Evolutionary conservation across 2,113 vertebrate species (phyloP).

Genomic region (Dascyllus trimaculatus): DNA sequence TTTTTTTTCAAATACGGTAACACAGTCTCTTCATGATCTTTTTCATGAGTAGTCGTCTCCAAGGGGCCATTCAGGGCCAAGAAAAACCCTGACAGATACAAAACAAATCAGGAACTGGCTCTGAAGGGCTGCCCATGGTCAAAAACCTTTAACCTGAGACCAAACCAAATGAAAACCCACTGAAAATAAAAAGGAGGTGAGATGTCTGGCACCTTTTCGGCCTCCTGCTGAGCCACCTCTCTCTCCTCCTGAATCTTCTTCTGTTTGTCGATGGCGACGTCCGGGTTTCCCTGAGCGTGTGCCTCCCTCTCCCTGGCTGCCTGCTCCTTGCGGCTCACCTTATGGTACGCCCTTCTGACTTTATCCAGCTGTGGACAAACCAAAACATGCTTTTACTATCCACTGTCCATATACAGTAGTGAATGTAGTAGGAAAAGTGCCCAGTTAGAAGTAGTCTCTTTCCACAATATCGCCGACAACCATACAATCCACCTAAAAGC

Average conservation of each 20-base stretch:
- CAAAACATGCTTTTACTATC: background rate
- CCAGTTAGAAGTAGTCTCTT: no score
- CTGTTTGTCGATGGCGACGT: conserved; percentile 82
- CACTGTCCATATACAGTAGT: no score
- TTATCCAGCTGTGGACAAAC: conserved; percentile 82
- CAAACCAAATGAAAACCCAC: no score
- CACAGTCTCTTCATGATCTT: no score
- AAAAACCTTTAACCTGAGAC: no score
- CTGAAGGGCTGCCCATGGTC: no score
- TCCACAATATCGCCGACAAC: background rate
- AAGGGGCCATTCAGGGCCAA: no score
- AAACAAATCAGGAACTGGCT: no score
- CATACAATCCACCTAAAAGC: background rate
- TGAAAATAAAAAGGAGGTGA: no score
- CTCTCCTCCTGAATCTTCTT: conserved; percentile 83
- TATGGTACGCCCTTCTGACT: conserved; percentile 81
- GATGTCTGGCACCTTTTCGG: conserved; percentile 71
- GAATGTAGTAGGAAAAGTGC: background rate
- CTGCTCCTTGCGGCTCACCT: conserved; percentile 81
- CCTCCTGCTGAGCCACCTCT: conserved; percentile 78
- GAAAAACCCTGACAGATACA: no score
- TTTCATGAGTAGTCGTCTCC: no score
- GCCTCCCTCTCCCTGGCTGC: conserved; percentile 73
- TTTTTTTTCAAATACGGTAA: no score
- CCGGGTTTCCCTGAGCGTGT: conserved; percentile 83